Percentiles rank a stretch among this genome's conserved stretches.
phyloP scores from a whole-genome alignment of 1,140 invertebrate genomes.

The Diorhabda elongata region DNA sequence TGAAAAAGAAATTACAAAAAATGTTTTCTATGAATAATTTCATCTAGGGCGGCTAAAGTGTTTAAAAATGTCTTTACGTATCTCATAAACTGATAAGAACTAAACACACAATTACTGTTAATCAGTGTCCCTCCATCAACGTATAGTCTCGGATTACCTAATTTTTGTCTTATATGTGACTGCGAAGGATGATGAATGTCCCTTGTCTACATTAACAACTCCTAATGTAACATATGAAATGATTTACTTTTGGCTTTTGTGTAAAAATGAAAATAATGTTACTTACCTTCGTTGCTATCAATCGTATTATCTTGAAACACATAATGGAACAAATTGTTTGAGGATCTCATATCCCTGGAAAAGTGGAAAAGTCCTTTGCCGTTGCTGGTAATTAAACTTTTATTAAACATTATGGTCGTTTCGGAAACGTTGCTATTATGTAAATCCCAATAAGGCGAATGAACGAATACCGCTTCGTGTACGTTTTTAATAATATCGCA shows the following conservation, averaged over 20 bases:
- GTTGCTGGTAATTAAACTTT: constrained; percentile 77
- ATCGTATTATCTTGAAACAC: constrained; percentile 82
- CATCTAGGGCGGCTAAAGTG: no score
- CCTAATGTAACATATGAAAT: no score
- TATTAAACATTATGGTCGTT: constrained; percentile 81
- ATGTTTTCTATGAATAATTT: no score
- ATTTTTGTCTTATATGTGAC: no score
- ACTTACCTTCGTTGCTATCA: constrained; percentile 66
- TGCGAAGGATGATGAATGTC: no score
- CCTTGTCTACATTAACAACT: no score
- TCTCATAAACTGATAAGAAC: no score
- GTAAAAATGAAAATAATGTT: background rate
- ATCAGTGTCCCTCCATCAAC: no score
- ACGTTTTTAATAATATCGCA: constrained; percentile 77
- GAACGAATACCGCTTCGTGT: constrained; percentile 74
- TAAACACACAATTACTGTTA: no score
- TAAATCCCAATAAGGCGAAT: constrained; percentile 81
- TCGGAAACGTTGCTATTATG: constrained; percentile 78
- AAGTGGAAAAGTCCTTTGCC: constrained; percentile 81
- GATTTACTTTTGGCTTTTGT: background rate
- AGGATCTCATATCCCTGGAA: constrained; percentile 83
- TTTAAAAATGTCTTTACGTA: no score
- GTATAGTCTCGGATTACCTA: no score
- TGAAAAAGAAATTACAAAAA: background rate
- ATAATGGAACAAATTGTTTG: constrained; percentile 94